Evolutionary conservation across 2,797 vertebrate species (phyloP).

Genomic region (Hyperoplus lanceolatus): DNA sequence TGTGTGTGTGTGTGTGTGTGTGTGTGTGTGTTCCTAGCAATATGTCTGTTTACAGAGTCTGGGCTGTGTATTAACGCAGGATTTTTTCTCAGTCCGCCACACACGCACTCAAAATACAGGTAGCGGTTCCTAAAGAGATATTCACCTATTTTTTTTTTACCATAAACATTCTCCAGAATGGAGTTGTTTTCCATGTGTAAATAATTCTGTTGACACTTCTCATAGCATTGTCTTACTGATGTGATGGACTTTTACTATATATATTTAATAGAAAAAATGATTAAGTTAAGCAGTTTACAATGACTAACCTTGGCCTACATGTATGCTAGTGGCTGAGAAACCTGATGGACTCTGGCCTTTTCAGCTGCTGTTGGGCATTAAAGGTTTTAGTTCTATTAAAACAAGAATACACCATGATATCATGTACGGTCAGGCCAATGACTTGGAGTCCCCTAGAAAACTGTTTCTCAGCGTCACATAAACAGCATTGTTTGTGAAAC

Average conservation of each 20-base stretch:
- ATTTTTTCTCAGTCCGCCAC: too few species aligned
- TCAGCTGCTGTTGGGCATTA: not conserved
- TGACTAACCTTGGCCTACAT: not conserved
- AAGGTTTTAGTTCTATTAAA: constrained; percentile 7
- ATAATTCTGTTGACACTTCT: constrained; percentile 5
- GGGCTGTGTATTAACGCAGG: too few species aligned
- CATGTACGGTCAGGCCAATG: not conserved
- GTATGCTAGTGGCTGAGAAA: not conserved
- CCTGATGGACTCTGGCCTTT: not conserved
- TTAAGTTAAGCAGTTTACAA: not conserved
- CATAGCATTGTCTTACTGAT: not conserved
- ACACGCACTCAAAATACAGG: too few species aligned
- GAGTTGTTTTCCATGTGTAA: constrained; percentile 4
- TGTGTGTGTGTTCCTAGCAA: too few species aligned
- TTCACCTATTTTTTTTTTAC: too few species aligned
- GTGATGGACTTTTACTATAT: not conserved
- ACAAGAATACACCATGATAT: not conserved
- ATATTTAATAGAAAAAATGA: not conserved
- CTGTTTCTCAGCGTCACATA: constrained; percentile 7
- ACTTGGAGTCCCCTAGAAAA: constrained; percentile 4
- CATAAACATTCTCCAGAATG: not conserved
- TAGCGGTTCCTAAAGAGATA: too few species aligned
- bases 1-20: too few species aligned
- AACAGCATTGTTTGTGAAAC: constrained; percentile 16
- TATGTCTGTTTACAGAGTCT: too few species aligned